Evolutionary conservation across 2,888 invertebrate genomes (phyloP).

Genomic region (Parasteatoda lunata): DNA sequence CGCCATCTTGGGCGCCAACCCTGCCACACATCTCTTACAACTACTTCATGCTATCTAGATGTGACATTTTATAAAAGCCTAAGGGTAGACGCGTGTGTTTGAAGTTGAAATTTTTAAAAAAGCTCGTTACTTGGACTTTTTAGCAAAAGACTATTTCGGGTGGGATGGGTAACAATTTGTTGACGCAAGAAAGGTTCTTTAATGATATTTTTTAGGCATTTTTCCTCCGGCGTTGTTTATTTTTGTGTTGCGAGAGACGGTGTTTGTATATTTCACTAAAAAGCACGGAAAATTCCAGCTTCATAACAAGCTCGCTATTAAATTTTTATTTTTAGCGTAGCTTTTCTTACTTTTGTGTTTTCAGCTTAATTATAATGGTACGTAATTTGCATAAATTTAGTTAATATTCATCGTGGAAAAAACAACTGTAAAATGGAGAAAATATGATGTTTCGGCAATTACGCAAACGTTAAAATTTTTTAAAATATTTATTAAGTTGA

Average conservation of each 20-base stretch:
- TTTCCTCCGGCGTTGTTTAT: not conserved
- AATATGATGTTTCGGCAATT: too few species aligned
- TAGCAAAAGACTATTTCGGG: constrained; percentile 30
- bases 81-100: constrained; percentile 28
- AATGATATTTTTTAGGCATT: constrained; percentile 9
- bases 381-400: too few species aligned
- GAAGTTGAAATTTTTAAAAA: constrained; percentile 45
- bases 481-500: too few species aligned
- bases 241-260: constrained; percentile 3
- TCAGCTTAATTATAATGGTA: too few species aligned
- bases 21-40: constrained; percentile 10
- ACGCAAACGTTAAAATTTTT: too few species aligned
- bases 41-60: constrained; percentile 26
- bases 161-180: constrained; percentile 7
- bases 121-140: constrained; percentile 48
- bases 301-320: not conserved
- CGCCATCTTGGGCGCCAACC: constrained; percentile 21
- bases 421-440: too few species aligned
- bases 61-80: constrained; percentile 3
- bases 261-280: not conserved
- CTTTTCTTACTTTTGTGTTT: too few species aligned
- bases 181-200: constrained; percentile 13
- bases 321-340: not conserved
- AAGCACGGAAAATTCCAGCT: not conserved
- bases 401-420: too few species aligned